These are phyloP conservation scores for Polyodon spathula DNA, from an alignment of 2,113 vertebrate genomes.

Conservation along the genomic window DNA sequence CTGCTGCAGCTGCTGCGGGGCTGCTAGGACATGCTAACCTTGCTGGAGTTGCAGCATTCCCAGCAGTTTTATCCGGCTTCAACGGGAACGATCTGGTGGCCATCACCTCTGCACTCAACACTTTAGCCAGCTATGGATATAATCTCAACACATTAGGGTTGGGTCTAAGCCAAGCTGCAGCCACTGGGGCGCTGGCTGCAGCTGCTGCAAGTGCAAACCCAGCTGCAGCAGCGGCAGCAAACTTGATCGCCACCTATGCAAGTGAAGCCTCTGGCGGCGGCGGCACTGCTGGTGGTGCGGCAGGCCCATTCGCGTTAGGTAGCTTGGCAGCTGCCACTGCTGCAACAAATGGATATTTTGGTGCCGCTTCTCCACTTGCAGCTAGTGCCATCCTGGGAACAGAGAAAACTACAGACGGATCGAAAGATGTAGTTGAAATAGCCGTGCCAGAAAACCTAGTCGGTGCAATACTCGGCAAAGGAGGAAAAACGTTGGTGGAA, in stretches of 20 bases:
- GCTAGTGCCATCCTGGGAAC: conserved; percentile 79
- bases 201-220: conserved; percentile 78
- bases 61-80: conserved; percentile 76
- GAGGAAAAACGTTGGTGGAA: conserved; percentile 80
- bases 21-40: conserved; percentile 79
- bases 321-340: conserved; percentile 81
- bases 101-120: conserved; percentile 83
- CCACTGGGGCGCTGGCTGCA: conserved; percentile 75
- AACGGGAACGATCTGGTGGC: conserved; percentile 79
- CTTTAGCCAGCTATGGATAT: conserved; percentile 80
- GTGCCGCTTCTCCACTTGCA: conserved; percentile 77
- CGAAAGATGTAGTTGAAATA: conserved; percentile 82
- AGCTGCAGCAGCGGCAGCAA: conserved; percentile 74
- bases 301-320: conserved; percentile 78
- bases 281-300: conserved; percentile 68
- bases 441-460: conserved; percentile 81
- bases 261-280: conserved; percentile 74
- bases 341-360: conserved; percentile 80
- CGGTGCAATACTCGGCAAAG: conserved; percentile 82
- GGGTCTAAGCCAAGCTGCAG: conserved; percentile 76
- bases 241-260: conserved; percentile 77
- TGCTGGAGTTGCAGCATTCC: conserved; percentile 74
- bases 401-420: conserved; percentile 78
- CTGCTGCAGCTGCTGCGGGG: conserved; percentile 72
- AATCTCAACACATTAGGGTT: conserved; percentile 78